Evolutionary conservation across 2,113 vertebrate genomes (phyloP).

Genomic region (Daboia siamensis): DNA sequence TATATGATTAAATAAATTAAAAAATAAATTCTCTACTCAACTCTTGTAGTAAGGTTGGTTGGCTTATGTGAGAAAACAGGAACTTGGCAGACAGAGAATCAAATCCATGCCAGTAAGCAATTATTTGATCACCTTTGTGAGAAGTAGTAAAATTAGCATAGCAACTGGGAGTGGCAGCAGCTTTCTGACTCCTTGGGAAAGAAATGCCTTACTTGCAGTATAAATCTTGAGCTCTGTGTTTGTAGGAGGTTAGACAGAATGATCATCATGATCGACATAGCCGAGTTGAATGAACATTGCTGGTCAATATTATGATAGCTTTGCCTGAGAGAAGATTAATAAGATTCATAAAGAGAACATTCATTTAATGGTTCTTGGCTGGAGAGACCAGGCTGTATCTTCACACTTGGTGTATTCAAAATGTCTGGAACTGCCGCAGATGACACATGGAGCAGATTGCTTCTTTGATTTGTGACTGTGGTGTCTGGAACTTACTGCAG

Average conservation of each 20-base stretch:
- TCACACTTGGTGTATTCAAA: neutral
- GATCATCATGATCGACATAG: conserved; percentile 4
- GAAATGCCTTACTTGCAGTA: neutral
- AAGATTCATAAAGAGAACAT: conserved; percentile 5
- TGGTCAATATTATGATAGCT: conserved; percentile 16
- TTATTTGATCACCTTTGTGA: neutral
- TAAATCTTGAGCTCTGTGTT: neutral
- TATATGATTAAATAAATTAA: neutral
- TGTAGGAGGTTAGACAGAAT: neutral
- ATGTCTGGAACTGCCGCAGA: neutral
- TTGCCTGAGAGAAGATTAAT: neutral
- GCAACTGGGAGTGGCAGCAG: neutral
- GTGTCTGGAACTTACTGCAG: neutral
- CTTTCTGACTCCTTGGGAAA: neutral
- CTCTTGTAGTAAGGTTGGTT: neutral
- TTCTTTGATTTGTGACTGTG: neutral
- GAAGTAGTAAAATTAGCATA: neutral
- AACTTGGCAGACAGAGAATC: neutral
- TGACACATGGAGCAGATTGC: neutral
- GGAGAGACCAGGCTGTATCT: neutral
- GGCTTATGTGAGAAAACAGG: neutral
- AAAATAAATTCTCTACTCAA: neutral
- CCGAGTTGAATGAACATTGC: neutral
- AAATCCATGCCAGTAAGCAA: neutral
- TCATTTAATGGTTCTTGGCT: neutral